Evolutionary conservation across 2,797 vertebrate genomes (phyloP).

Genomic region (Myotis planiceps): DNA sequence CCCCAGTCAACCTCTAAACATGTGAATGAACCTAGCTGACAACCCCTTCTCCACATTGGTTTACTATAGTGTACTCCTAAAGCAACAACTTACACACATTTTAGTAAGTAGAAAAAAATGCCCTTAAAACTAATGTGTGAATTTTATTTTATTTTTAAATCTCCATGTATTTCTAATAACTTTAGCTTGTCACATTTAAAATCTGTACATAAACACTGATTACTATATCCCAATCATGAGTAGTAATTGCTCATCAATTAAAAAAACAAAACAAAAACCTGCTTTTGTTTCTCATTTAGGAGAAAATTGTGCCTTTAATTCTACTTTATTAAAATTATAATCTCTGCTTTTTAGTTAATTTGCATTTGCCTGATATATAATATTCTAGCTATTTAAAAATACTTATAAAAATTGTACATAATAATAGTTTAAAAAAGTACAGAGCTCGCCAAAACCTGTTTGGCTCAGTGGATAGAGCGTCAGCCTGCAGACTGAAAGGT

Average conservation of each 20-base stretch:
- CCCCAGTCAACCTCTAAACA: not conserved
- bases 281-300: not conserved
- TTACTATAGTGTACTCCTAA: not conserved
- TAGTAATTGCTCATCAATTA: not conserved
- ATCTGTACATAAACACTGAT: not conserved
- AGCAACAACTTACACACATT: not conserved
- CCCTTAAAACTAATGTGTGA: not conserved
- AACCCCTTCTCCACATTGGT: not conserved
- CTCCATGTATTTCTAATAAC: conserved; percentile 4
- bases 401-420: not conserved
- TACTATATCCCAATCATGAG: not conserved
- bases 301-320: conserved; percentile 31
- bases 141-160: conserved; percentile 43
- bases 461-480: too few species aligned
- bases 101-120: not conserved
- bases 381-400: conserved; percentile 43
- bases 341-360: conserved; percentile 2
- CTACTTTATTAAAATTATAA: not conserved
- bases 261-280: not conserved
- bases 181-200: conserved; percentile 9
- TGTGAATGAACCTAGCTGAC: not conserved
- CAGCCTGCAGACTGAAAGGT: too few species aligned
- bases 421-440: not conserved
- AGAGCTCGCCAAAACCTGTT: not conserved
- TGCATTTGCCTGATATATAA: conserved; percentile 11